phyloP scores from a whole-genome alignment of 2,888 invertebrate genomes.

The Cataglyphis livida region DNA sequence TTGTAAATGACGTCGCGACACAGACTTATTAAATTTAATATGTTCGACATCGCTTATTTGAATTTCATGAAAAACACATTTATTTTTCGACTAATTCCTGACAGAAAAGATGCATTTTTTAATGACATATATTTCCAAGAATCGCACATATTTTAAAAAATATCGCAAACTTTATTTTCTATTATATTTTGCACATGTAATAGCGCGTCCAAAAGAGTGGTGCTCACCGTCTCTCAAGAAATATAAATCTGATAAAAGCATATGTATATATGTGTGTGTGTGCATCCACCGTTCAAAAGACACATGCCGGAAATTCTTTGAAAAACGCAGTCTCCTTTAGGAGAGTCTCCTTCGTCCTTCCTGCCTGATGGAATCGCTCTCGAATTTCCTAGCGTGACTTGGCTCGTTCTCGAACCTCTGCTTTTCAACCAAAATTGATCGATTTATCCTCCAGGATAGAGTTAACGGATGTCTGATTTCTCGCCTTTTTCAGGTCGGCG shows the following conservation, averaged over 20 bases:
- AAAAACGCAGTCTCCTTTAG: slow-evolving; percentile 57
- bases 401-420: slow-evolving; percentile 65
- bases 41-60: background rate
- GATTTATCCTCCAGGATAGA: slow-evolving; percentile 61
- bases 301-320: slow-evolving; percentile 56
- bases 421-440: slow-evolving; percentile 72
- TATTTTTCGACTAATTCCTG: background rate
- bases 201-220: background rate
- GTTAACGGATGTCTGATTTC: slow-evolving; percentile 50
- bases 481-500: background rate
- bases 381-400: slow-evolving; percentile 74
- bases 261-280: background rate
- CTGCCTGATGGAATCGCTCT: slow-evolving; percentile 61
- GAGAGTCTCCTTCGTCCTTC: slow-evolving; percentile 50
- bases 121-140: background rate
- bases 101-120: background rate
- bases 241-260: slow-evolving; percentile 42
- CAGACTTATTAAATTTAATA: background rate
- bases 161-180: background rate
- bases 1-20: background rate
- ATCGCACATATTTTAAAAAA: background rate
- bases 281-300: slow-evolving; percentile 14
- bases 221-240: slow-evolving; percentile 24
- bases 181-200: background rate
- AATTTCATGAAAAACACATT: background rate